Percentiles rank a stretch among this genome's conserved stretches.
phyloP scores from a whole-genome alignment of 2,888 invertebrate genomes.

The Mimumesa dahlbomi region DNA sequence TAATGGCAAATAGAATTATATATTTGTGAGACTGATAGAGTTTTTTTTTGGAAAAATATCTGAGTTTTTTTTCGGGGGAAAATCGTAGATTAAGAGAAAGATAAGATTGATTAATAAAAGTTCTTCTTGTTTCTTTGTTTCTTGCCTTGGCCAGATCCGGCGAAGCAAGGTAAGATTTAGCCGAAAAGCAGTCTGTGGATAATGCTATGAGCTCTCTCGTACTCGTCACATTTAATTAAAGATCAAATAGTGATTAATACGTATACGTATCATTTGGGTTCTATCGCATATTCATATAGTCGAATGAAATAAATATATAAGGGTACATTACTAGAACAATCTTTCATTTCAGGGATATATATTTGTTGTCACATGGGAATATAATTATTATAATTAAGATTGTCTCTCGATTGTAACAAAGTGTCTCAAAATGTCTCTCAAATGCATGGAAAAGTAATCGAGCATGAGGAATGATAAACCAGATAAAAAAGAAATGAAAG shows the following conservation, averaged over 20 bases:
- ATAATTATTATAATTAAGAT: too few relatives aligned
- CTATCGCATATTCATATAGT: neutral
- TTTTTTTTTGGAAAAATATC: too few relatives aligned
- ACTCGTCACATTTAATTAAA: slow-evolving; percentile 34
- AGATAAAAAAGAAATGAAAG: neutral
- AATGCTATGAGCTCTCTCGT: slow-evolving; percentile 48
- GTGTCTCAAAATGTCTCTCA: too few relatives aligned
- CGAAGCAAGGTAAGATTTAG: slow-evolving; percentile 75
- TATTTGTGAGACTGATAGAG: too few relatives aligned
- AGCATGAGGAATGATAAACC: slow-evolving; percentile 7
- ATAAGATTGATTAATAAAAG: slow-evolving; percentile 64
- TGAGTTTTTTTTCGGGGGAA: too few relatives aligned
- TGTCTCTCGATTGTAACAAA: too few relatives aligned
- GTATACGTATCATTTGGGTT: neutral
- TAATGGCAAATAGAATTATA: neutral
- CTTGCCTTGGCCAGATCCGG: slow-evolving; percentile 75
- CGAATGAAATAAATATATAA: neutral
- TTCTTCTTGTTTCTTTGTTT: slow-evolving; percentile 69
- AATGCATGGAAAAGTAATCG: slow-evolving; percentile 22
- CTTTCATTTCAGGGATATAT: neutral
- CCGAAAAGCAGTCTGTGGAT: slow-evolving; percentile 33
- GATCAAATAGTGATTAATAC: slow-evolving; percentile 18
- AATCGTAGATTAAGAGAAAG: slow-evolving; percentile 4
- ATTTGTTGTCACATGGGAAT: too few relatives aligned
- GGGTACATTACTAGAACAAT: neutral